phyloP scores from a whole-genome alignment of 1,140 invertebrate species.

The Bombus vancouverensis region DNA sequence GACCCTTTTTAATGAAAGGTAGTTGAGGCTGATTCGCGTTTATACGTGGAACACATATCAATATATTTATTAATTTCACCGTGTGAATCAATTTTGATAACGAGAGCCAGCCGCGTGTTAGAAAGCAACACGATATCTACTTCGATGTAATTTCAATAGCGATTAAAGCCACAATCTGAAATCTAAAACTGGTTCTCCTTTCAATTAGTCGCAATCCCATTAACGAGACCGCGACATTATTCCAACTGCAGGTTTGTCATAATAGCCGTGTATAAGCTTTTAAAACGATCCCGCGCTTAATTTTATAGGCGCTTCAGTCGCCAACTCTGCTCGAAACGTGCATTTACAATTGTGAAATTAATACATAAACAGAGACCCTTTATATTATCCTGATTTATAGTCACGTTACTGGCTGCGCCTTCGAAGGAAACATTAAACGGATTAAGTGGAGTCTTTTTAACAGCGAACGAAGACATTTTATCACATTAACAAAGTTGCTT shows the following conservation, averaged over 20 bases:
- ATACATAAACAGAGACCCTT: background rate
- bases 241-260: constrained; percentile 10
- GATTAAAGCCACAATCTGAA: constrained; percentile 20
- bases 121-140: background rate
- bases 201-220: constrained; percentile 36
- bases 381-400: constrained; percentile 9
- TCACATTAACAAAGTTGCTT: background rate
- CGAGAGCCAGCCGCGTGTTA: background rate
- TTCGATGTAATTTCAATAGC: background rate
- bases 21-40: background rate
- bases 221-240: constrained; percentile 22
- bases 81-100: background rate
- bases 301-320: constrained; percentile 1
- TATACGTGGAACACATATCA: too few relatives aligned
- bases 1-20: too few relatives aligned
- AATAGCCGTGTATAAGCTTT: constrained; percentile 5
- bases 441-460: background rate
- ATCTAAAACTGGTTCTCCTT: constrained; percentile 38
- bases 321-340: background rate
- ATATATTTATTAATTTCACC: background rate
- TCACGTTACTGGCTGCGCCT: background rate
- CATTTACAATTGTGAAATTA: constrained; percentile 19
- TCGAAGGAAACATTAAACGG: background rate
- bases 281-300: constrained; percentile 29
- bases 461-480: background rate